phyloP scores from a whole-genome alignment of 1,140 invertebrate genomes.

The Leucophenga varia region DNA sequence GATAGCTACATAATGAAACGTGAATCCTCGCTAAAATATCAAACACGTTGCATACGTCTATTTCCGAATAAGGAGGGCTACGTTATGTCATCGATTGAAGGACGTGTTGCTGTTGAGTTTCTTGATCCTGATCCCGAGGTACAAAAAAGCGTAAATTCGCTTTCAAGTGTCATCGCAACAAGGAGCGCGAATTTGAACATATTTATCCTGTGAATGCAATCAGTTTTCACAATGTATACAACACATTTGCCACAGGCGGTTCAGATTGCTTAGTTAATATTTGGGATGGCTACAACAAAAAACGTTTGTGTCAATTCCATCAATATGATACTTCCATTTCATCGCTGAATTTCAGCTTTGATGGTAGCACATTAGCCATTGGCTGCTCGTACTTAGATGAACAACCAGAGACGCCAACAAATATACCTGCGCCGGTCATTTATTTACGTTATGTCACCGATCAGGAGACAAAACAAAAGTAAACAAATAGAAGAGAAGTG shows the following conservation, averaged over 20 bases:
- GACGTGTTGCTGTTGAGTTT: slow-evolving; percentile 94
- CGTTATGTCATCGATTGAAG: slow-evolving; percentile 93
- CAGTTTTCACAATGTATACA: slow-evolving; percentile 93
- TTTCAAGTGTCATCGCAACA: slow-evolving; percentile 96
- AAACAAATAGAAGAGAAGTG: too few species aligned
- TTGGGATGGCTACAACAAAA: slow-evolving; percentile 99
- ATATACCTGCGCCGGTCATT: slow-evolving; percentile 81
- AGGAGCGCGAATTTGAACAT: slow-evolving; percentile 89
- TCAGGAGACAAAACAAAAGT: slow-evolving; percentile 97
- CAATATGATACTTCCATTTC: slow-evolving; percentile 94
- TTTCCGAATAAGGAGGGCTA: slow-evolving; percentile 98
- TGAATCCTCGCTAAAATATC: slow-evolving; percentile 97
- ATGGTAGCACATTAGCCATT: slow-evolving; percentile 91
- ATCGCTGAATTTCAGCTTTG: slow-evolving; percentile 89
- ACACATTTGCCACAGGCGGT: slow-evolving; percentile 98
- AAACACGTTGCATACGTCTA: slow-evolving; percentile 92
- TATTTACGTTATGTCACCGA: slow-evolving; percentile 95
- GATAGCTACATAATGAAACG: slow-evolving; percentile 90
- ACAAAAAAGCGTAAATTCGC: slow-evolving; percentile 98
- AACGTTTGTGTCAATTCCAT: slow-evolving; percentile 96
- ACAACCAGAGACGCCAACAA: slow-evolving; percentile 72
- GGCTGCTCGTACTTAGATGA: slow-evolving; percentile 92
- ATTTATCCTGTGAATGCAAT: slow-evolving; percentile 99
- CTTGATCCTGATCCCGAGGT: slow-evolving; percentile 93
- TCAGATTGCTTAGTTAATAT: slow-evolving; percentile 98